Base-by-base conservation (phyloP, 2,888 invertebrate species). In the Ormia ochracea region DNA sequence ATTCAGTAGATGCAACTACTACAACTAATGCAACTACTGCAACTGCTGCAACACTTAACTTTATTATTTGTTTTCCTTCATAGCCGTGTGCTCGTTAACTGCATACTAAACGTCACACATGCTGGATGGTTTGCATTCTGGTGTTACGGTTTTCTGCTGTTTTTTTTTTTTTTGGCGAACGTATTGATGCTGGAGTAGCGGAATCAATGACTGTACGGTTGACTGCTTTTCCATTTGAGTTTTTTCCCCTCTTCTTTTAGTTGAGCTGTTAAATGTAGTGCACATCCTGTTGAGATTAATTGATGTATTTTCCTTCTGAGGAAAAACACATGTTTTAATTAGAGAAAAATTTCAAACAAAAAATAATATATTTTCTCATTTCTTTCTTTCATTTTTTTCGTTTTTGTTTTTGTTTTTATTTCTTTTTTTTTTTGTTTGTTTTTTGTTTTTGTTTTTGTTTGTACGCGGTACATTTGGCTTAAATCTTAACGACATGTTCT, bases 271-370 rank as follows among this genome's bases (percentile, higher is more conserved):
- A 68, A 79, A 79, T 79, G 72, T 72, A 73, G 52, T 73, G 72
- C 76, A 80, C 72, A 80, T 80, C 80, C 80, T 80, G 80, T 63
- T 68, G 63, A 80, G 76, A 80, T 80, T 80, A 80, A 80, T 76
- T 80, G 68, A 76, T 80, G 80, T 63, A 56, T 76, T 65, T 54
- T 63, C 41, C 43, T 63, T 33, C 14, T 56, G 33, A 54, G 41
- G 56, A 48, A 74, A 74, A 66, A 66, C 65, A 74, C 66, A 66
- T 74, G 74, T 66, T 74, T 58, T 74, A 58, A 58, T 66, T 66
- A 74, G 50, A 26, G 58, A 66, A 66, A 73, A 74, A 58, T 14
- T 50, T 45, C 12, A 48, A 23, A 21, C 17, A 36, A 21, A 48
- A 36, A 45, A 14, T n/a, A n/a, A n/a, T n/a, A n/a, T 68, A 7